A percentile compares a stretch with the other conserved stretches of the same genome.
These are phyloP conservation scores for Mylabris phalerata DNA, from an alignment of 1,140 invertebrate genomes.

Conservation along the genomic window DNA sequence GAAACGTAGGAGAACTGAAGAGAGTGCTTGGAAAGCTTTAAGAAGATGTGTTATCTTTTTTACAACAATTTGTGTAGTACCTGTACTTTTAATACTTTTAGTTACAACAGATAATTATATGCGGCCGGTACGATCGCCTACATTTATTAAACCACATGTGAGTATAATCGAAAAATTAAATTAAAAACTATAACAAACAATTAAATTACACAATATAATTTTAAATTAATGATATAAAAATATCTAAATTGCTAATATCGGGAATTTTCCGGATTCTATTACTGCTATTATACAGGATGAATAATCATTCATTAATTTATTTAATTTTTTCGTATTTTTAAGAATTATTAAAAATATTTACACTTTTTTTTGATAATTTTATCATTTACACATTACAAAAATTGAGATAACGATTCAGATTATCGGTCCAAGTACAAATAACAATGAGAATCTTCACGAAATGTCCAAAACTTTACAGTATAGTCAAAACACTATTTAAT, in stretches of 20 bases:
- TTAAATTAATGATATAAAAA: not conserved
- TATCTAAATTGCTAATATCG: not conserved
- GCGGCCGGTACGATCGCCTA: constrained; percentile 25
- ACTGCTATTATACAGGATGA: too few relatives aligned
- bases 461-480: too few relatives aligned
- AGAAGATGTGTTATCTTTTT: constrained; percentile 40
- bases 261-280: too few relatives aligned
- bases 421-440: too few relatives aligned
- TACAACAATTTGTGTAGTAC: constrained; percentile 40
- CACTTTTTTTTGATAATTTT: too few relatives aligned
- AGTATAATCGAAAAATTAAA: not conserved
- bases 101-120: constrained; percentile 41
- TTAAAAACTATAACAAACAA: not conserved
- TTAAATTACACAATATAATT: not conserved
- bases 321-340: too few relatives aligned
- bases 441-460: too few relatives aligned
- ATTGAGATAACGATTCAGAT: too few relatives aligned
- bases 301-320: too few relatives aligned
- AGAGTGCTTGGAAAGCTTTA: constrained; percentile 35
- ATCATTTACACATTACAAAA: too few relatives aligned
- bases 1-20: constrained; percentile 25
- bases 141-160: constrained; percentile 22
- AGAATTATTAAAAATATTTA: too few relatives aligned
- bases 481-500: too few relatives aligned
- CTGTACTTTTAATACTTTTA: constrained; percentile 38